Base-by-base conservation (phyloP, 2,797 vertebrate species). In the Pipistrellus kuhlii region DNA sequence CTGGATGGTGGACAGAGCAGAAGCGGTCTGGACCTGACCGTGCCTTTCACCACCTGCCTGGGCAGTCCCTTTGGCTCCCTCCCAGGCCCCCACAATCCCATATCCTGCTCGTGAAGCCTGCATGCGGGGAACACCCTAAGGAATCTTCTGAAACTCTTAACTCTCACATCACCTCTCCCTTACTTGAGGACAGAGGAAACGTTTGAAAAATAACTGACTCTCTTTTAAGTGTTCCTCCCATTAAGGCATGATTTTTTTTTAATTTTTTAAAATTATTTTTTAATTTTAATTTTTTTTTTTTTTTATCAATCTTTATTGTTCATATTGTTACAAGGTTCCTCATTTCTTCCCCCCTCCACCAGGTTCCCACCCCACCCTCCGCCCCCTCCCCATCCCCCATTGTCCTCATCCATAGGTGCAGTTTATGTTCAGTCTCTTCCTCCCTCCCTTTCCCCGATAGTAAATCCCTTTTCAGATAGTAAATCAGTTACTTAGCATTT, bases 161-260 rank as follows among this genome's bases (percentile, higher is more conserved):
- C 1, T 66, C 59, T 32, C 23, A 48, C 8, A 66, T 66, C 12
- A 48, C 20, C 20, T 83, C 59, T 66, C 13, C 21, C 20, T 69
- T 85, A 77, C 23, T 75, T n/a, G 92, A 95, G 82, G 68, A 38
- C 35, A 84, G 78, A 84, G 14, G 59, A 57, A 78, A 64, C 35
- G 27, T 59, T 88, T 85, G 35, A 93, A 76, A 68, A 51, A 51
- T 62, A 90, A 76, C 27, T 20, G 15, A 62, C 32, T 73, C 41
- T 41, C 21, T 92, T 78, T 82, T 48, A 90, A 78, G 11, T 85
- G 25, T 18, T 80, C 57, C 15, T 84, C 76, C 21, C 57, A 23
- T 57, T 94, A 90, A 85, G 10, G 30, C 41, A 77, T 73, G 25
- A 66, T 23, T 66, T n/a, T n/a, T n/a, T n/a, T n/a, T n/a, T n/a